These are phyloP conservation scores for Drosophila sturtevanti DNA, from an alignment of 1,140 invertebrate genomes.

Conservation along the genomic window DNA sequence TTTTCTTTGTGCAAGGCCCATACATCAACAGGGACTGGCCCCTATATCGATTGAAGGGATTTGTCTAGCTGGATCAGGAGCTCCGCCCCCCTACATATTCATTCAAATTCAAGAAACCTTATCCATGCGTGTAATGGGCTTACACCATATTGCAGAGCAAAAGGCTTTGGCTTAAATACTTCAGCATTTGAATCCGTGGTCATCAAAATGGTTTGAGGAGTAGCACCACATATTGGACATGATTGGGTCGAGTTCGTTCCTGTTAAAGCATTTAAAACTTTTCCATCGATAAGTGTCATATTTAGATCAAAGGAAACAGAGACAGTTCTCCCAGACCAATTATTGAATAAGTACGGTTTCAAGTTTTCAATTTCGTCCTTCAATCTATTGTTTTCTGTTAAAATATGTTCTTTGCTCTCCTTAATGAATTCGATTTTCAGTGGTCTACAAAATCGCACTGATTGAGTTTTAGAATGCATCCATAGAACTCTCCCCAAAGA, in stretches of 20 bases:
- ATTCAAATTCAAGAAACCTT: no score
- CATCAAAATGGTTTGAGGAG: constrained; percentile 2
- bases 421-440: not conserved
- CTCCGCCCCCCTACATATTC: no score
- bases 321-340: not conserved
- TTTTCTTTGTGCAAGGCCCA: no score
- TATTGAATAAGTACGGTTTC: not conserved
- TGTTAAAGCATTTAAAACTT: constrained; percentile 7
- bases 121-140: no score
- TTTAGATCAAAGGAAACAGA: not conserved
- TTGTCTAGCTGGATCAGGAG: no score
- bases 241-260: constrained; percentile 1
- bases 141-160: not conserved
- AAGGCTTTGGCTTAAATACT: not conserved
- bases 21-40: no score
- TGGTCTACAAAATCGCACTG: not conserved
- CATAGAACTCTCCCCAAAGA: not conserved
- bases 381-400: constrained; percentile 2
- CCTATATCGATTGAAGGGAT: no score
- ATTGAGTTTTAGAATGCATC: not conserved
- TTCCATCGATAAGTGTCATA: not conserved
- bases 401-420: constrained; percentile 5
- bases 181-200: not conserved
- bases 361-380: not conserved
- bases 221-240: constrained; percentile 2